Base-by-base conservation (phyloP, 1,140 invertebrate species). In the Drosophila tsacasi region DNA sequence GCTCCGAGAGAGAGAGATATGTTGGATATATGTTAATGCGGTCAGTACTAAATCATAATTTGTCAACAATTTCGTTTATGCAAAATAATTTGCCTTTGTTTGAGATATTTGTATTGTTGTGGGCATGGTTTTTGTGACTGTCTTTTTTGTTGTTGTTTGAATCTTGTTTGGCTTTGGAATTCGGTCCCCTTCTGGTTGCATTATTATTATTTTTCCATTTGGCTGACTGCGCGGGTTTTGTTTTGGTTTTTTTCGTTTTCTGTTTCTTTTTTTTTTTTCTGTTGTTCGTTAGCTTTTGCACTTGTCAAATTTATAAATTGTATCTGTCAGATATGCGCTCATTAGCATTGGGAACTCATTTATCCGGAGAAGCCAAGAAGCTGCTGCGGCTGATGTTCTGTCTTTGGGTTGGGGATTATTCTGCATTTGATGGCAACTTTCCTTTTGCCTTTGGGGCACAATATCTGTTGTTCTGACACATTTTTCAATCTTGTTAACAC, bases 251-350 rank as follows among this genome's bases (percentile, higher is more conserved):
- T 50, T 6, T 46, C 12, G 12, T 23, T 40, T 30, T 39, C 42
- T 17, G 67, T 40, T 40, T 39, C 32, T 10, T 10, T 15, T 69
- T 44, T 44, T 35, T 46, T 15, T 8, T 1, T 6, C 44, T 49
- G 47, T 50, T 52, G 25, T 52, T 68, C 32, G 62, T 79, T 39
- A 25, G 61, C 77, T 49, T 83, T 78, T 73, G 78, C 62, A 79
- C 69, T 81, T 87, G 87, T 87, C 75, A 82, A 80, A 76, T 76
- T 91, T 79, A 87, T 91, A 79, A 91, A 91, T 91, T 79, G 83
- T 87, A 87, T 81, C 81, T 91, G 83, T 91, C 87, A 84, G 87
- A 87, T 87, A 81, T 49, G 87, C 78, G 80, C 78, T 83, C 83
- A 86, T 86, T 91, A 91, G 87, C 77, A 91, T 91, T 68, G 80